Base-by-base conservation (phyloP, 2,888 invertebrate species). In the Tetranychus truncatus region DNA sequence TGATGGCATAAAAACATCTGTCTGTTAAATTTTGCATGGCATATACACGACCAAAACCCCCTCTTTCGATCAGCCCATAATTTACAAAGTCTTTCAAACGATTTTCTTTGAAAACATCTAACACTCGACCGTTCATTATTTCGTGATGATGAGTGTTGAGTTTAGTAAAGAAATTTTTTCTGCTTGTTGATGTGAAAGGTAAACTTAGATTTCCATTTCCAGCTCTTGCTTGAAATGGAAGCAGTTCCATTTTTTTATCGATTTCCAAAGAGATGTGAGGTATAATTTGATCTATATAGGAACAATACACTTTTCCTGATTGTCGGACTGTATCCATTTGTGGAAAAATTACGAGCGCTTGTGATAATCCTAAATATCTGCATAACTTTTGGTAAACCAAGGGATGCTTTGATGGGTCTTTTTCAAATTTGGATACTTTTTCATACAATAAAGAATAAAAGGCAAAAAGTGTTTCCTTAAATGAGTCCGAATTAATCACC, bases 1-100 rank as follows among this genome's bases (percentile, higher is more conserved):
- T 91, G 0, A 91, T 86, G 1, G 91, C 91, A 84, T 91, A 91
- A 80, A 89, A 87, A 1, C 87, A 87, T 7, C 88, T 88, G 81
- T 91, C 91, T 6, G 91, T 82, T 80, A 89, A 87, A 81, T 91
- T 88, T 78, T 85, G 85, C 0, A 89, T 91, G 84, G 87, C 88
- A 81, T 86, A 91, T 3, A 91, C 91, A 78, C 86, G 86, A 0
- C 91, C 91, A 81, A 91, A 91, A 24, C 90, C 91, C 7, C 69
- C 69, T n/a, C n/a, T 24, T 11, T 9, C 69, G 8, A 69, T 69
- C n/a, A 69, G 69, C 2, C 55, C 55, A 55, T 15, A 55, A 55
- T 55, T 55, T 7, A 55, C 11, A 15, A 55, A 55, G 2, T 55
- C 55, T 5, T 55, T 55, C 2, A 15, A 55, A 15, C 55, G 55